Evolutionary conservation across 2,113 vertebrate species (phyloP).

Genomic region (Butorides virescens): DNA sequence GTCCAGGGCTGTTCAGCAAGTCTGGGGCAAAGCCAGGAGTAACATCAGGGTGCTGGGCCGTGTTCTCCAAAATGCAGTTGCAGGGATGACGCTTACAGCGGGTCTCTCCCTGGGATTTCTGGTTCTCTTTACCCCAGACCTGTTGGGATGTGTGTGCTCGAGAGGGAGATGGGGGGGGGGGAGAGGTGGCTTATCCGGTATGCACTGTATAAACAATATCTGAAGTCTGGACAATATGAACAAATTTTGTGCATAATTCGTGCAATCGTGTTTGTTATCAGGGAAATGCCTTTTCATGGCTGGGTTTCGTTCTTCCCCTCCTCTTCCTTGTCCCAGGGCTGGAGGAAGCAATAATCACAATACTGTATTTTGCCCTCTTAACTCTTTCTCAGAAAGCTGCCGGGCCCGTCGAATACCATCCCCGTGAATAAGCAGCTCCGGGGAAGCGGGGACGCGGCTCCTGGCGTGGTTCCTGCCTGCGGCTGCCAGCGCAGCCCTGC

Average conservation of each 20-base stretch:
- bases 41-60: neutral
- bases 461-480: rapidly evolving
- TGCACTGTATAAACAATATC: slow-evolving; percentile 36
- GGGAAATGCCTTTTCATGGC: slow-evolving; percentile 70
- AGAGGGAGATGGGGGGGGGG: neutral
- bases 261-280: slow-evolving; percentile 61
- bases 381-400: slow-evolving; percentile 47
- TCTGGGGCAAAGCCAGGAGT: neutral
- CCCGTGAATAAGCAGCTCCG: neutral
- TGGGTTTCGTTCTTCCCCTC: slow-evolving; percentile 61
- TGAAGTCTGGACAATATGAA: neutral
- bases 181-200: slow-evolving; percentile 3
- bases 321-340: slow-evolving; percentile 51
- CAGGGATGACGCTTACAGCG: neutral
- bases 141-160: neutral
- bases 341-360: slow-evolving; percentile 70
- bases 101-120: neutral
- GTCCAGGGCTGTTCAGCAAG: neutral
- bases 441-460: neutral
- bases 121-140: neutral
- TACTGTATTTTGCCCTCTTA: slow-evolving; percentile 52
- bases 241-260: slow-evolving; percentile 42
- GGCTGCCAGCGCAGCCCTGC: neutral
- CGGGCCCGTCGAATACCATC: neutral
- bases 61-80: neutral